Evolutionary conservation across 1,140 invertebrate genomes (phyloP).

Genomic region (Apocrypta bakeri): DNA sequence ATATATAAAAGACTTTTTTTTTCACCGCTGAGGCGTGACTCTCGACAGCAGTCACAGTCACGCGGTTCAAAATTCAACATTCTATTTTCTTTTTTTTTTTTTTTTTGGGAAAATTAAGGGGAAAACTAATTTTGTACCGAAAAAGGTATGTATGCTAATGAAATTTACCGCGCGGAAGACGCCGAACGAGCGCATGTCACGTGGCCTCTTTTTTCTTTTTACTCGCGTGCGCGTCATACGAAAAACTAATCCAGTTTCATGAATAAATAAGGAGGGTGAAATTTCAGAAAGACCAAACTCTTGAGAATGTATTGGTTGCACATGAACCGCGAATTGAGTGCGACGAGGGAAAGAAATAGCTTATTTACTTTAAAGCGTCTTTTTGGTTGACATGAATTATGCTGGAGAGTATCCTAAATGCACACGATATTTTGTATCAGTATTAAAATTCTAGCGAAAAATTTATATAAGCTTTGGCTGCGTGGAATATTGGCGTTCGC

Average conservation of each 20-base stretch:
- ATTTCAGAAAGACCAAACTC: conserved; percentile 26
- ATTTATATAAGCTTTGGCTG: neutral
- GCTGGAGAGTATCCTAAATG: neutral
- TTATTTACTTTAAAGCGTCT: neutral
- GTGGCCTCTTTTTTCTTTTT: neutral
- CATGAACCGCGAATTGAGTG: neutral
- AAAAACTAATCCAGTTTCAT: neutral
- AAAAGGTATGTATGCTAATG: conserved; percentile 26
- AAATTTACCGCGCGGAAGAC: conserved; percentile 33
- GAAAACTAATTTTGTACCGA: neutral
- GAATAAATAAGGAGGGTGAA: conserved; percentile 45
- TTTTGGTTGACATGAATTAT: neutral
- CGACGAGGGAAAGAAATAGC: neutral
- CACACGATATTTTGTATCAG: neutral
- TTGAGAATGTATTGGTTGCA: conserved; percentile 17
- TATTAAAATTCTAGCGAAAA: neutral
- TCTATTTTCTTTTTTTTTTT: too few species aligned
- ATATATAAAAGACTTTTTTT: neutral
- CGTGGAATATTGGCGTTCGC: neutral
- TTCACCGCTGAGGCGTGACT: neutral
- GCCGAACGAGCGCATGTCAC: neutral
- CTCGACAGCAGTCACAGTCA: neutral
- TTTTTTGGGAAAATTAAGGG: neutral
- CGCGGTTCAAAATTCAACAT: neutral
- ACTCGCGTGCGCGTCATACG: neutral